Evolutionary conservation across 1,140 invertebrate genomes (phyloP).

Genomic region (Eriocheir sinensis): DNA sequence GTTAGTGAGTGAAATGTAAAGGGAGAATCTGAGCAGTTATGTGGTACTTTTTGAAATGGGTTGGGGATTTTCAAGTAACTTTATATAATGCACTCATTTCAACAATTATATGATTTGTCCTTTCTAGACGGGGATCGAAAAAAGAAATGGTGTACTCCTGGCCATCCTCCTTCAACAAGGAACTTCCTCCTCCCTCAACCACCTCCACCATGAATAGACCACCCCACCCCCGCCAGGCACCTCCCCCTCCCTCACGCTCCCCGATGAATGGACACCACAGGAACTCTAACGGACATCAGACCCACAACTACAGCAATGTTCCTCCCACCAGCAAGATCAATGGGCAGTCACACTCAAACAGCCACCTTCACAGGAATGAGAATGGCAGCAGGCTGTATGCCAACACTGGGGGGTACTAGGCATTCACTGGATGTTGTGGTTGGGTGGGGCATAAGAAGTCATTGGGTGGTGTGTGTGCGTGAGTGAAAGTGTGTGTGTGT

Average conservation of each 20-base stretch:
- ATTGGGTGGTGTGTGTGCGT: not conserved
- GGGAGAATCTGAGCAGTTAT: too few species aligned
- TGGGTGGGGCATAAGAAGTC: not conserved
- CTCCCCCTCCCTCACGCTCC: conserved; percentile 58
- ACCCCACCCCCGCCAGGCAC: conserved; percentile 52
- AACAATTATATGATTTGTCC: not conserved
- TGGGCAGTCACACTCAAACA: conserved; percentile 52
- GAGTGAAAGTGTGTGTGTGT: too few species aligned
- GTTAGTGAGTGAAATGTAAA: too few species aligned
- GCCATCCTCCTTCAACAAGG: conserved; percentile 75
- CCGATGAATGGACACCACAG: conserved; percentile 60
- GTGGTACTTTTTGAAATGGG: too few species aligned
- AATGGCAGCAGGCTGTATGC: conserved; percentile 37
- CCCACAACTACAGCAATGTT: conserved; percentile 45
- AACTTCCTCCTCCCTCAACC: conserved; percentile 65
- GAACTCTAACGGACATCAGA: conserved; percentile 30
- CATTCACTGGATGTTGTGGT: not conserved
- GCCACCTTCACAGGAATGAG: conserved; percentile 36
- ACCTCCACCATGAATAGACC: conserved; percentile 11
- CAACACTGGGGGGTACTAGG: conserved; percentile 32
- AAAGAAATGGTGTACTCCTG: conserved; percentile 75
- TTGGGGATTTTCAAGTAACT: too few species aligned
- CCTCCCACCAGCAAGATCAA: conserved; percentile 52
- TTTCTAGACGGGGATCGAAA: conserved; percentile 70
- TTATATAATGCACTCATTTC: not conserved